A percentile compares a stretch with the other conserved stretches of the same genome.
These are phyloP conservation scores for Brachyptera putata DNA, from an alignment of 2,888 invertebrate species.

Conservation along the genomic window DNA sequence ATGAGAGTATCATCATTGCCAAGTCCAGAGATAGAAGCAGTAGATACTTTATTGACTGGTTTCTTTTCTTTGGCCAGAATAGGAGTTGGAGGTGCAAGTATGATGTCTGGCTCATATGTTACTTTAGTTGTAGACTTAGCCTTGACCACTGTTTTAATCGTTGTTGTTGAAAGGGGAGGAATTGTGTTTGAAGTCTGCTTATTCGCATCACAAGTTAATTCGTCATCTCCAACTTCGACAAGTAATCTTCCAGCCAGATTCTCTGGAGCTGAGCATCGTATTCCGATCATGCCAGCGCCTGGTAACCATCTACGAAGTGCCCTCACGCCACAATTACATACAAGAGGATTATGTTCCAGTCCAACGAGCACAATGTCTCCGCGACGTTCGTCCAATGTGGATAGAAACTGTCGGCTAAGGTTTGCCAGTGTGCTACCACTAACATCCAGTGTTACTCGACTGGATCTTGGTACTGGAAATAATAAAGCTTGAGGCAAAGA, in stretches of 20 bases:
- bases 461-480: conserved; percentile 83
- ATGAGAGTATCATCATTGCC: conserved; percentile 89
- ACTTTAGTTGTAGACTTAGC: conserved; percentile 42
- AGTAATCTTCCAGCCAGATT: conserved; percentile 64
- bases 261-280: conserved; percentile 60
- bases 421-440: conserved; percentile 72
- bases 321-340: conserved; percentile 79
- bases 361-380: conserved; percentile 71
- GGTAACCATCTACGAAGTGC: conserved; percentile 72
- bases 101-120: conserved; percentile 78
- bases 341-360: conserved; percentile 72
- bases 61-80: conserved; percentile 37
- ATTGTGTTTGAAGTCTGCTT: conserved; percentile 43
- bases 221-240: conserved; percentile 73
- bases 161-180: conserved; percentile 47
- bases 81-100: conserved; percentile 81
- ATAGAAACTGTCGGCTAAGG: conserved; percentile 71
- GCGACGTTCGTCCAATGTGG: conserved; percentile 75
- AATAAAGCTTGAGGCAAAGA: conserved; percentile 75
- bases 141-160: conserved; percentile 33
- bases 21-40: conserved; percentile 49
- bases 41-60: conserved; percentile 26
- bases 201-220: conserved; percentile 71
- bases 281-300: conserved; percentile 36
- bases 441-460: conserved; percentile 72